A percentile compares a stretch with the other conserved stretches of the same genome.
Conservation (phyloP, 2,888 invertebrate genomes). For the Dryomyza anilis region DNA sequence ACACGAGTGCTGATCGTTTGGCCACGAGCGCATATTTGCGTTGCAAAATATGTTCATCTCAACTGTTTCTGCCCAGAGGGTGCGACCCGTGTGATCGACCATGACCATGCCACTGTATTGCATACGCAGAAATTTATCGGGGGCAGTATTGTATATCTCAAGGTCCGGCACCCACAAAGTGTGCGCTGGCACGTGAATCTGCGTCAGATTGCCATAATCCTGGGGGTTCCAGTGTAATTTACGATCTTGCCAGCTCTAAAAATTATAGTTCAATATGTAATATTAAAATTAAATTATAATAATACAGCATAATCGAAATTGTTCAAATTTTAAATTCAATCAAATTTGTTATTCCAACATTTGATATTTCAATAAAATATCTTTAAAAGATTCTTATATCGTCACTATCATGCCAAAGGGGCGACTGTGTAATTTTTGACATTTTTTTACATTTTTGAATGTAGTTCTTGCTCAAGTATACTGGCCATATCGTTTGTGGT, state of each 20-base stretch:
- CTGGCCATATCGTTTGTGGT: too few species aligned
- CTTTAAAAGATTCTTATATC: background rate
- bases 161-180: constrained; percentile 81
- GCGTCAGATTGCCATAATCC: constrained; percentile 68
- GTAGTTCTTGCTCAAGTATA: too few species aligned
- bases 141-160: constrained; percentile 70
- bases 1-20: constrained; percentile 72
- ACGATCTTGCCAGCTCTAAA: constrained; percentile 73
- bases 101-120: constrained; percentile 35
- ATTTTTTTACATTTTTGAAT: too few species aligned
- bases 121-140: constrained; percentile 59
- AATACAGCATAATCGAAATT: background rate
- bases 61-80: constrained; percentile 71
- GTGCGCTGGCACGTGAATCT: constrained; percentile 66
- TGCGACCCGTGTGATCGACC: constrained; percentile 59
- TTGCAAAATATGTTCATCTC: constrained; percentile 70
- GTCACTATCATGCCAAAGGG: too few species aligned
- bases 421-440: too few species aligned
- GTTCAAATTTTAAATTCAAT: too few species aligned
- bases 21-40: constrained; percentile 72
- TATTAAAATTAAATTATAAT: background rate
- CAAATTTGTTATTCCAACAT: too few species aligned
- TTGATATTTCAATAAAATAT: background rate
- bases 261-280: too few species aligned
- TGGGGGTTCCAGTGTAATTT: constrained; percentile 73